Evolutionary conservation across 2,797 vertebrate species (phyloP).

Genomic region (Lateolabrax maculatus): DNA sequence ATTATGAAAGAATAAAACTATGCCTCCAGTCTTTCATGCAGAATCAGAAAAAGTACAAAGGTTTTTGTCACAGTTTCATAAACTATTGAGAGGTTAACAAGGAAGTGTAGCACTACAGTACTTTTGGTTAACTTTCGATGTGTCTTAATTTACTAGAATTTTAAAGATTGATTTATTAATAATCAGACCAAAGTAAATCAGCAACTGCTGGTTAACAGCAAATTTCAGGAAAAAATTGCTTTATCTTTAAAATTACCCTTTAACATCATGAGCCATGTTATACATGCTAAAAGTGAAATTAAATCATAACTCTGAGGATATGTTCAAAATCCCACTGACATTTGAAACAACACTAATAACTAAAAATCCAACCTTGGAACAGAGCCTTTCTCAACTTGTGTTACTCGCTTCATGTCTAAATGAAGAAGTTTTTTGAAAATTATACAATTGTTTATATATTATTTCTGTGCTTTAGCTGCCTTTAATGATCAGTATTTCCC

Average conservation of each 20-base stretch:
- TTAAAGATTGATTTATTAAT: not conserved
- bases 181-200: not conserved
- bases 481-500: no score
- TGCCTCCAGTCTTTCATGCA: constrained; percentile 39
- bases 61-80: constrained; percentile 35
- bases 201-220: not conserved
- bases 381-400: not conserved
- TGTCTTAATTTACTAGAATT: no score
- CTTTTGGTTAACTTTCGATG: not conserved
- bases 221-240: not conserved
- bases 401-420: not conserved
- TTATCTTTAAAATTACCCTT: not conserved
- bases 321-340: not conserved
- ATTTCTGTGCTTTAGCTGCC: no score
- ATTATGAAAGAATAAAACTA: constrained; percentile 49
- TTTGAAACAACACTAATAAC: not conserved
- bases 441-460: no score
- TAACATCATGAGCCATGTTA: not conserved
- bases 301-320: not conserved
- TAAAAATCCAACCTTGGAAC: not conserved
- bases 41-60: constrained; percentile 30
- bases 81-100: constrained; percentile 26
- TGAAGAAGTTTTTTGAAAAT: no score
- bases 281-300: not conserved
- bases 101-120: not conserved